Base-by-base conservation (phyloP, 2,113 vertebrate species). In the Petromus typicus region DNA sequence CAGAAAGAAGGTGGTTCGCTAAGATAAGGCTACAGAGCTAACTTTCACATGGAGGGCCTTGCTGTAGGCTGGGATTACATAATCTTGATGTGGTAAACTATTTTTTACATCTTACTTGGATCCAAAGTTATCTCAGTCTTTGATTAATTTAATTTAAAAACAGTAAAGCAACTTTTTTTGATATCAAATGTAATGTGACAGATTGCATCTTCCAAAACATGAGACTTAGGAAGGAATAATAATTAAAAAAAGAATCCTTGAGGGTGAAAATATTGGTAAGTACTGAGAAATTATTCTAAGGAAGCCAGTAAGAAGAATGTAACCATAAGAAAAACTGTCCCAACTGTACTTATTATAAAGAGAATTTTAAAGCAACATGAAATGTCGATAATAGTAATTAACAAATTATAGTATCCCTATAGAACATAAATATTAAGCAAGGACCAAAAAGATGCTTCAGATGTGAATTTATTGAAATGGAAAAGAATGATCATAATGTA, bases 171-270 rank as follows among this genome's bases (percentile, higher is more conserved):
- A 4, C 1, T 25, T 80, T 92, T 20, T 71, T 89, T 51, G 48
- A 45, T 63, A 61, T 4, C 32, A 79, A 89, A 79, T 88, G 64
- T 61, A 59, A 17, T 69, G 92, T 80, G 80, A 66, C 84, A 92
- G 81, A 63, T 64, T 92, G 4, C 69, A 48, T 93, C 59, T 90
- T 96, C 90, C 79, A 79, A 86, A 87, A 69, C n/a, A 63, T 30
- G 12, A 32, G 51, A 54, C 37, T 48, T 22, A 84, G 63, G 37
- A 93, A 37, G 34, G 16, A 48, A 54, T 3, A 79, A 76, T 80
- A 91, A 71, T 56, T 23, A 27, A 71, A 92, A n/a, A 86, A 93
- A 87, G n/a, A 61, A 27, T 66, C n/a, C 48, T 73, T 87, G 4
- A 78, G 25, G 40, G 18, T 87, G 25, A 85, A 61, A 94, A 43